Evolutionary conservation across 2,888 invertebrate species (phyloP), one percentile per base, ranked within the genome.

Genomic region (Rhingia campestris): DNA sequence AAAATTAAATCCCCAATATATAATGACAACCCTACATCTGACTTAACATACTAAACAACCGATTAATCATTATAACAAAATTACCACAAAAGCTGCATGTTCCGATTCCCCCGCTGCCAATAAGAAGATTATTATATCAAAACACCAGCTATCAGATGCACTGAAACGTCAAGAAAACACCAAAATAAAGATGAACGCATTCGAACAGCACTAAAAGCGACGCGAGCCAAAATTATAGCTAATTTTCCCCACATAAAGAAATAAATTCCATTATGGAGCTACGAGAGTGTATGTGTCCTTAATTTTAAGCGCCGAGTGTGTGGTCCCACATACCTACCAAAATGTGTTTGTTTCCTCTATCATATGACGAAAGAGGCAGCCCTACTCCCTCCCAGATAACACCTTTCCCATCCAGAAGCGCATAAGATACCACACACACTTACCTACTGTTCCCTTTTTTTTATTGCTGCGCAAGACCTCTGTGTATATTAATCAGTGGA

Each of bases 161-260:
- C 56, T 54, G 14, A 14, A 47, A 61, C 45, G 4, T 61, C 39
- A 53, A 41, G 39, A 32, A 9, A 45, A 56, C 47, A 41, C 61
- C 66, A 22, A 39, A 75, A 59, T 12, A 10, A 49, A 64, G 41
- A 54, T 47, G 6, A 54, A 54, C 59, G 12, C 37, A 49, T 35
- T 37, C 35, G 4, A 37, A 58, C 22, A 51, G 10, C 33, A 37
- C 54, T 80, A 63, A 81, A 63, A 74, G 66, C 67, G 75, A 81
- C 80, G 75, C 80, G 75, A 81, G 80, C 74, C 80, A 69, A 74
- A 54, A 81, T 81, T 81, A 81, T 51, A 74, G 49, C 69, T 74
- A 81, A 74, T 81, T 81, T 56, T 51, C 49, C 33, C 75, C 56
- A 61, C 66, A 80, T 67, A 67, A 56, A 67, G 41, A 74, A 49